These are phyloP conservation scores for Halisarca cf. caerulea DNA, from an alignment of 37 sponge, comb jelly and placozoan genomes.

Conservation along the genomic window DNA sequence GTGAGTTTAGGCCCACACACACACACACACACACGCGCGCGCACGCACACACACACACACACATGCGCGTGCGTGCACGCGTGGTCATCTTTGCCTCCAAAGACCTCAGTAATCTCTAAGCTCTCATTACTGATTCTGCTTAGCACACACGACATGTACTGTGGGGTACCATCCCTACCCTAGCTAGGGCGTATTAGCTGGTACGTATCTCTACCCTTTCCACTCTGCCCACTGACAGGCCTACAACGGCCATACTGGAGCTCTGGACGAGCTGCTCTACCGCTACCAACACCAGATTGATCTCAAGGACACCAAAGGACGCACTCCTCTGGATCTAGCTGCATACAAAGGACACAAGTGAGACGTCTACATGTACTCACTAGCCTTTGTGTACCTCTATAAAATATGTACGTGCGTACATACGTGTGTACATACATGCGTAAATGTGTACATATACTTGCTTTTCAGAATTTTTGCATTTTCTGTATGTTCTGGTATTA, in stretches of 20 bases:
- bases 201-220: no score
- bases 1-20: conserved; percentile 37
- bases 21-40: not conserved
- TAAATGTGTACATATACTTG: no score
- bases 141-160: no score
- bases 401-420: no score
- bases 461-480: no score
- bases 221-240: conserved; percentile 51
- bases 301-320: conserved; percentile 78
- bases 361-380: not conserved
- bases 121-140: not conserved
- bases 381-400: no score
- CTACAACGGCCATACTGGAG: conserved; percentile 74
- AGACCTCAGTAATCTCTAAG: not conserved
- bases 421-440: no score
- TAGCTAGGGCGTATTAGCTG: no score
- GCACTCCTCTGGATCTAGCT: conserved; percentile 86
- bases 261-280: conserved; percentile 70
- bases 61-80: no score
- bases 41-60: not conserved
- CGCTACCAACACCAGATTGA: conserved; percentile 56
- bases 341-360: conserved; percentile 80
- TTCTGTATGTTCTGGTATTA: no score
- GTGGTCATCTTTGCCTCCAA: conserved; percentile 9
- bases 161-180: no score